Conservation (phyloP, 2,888 invertebrate species). For the Sarcophaga caerulescens region DNA sequence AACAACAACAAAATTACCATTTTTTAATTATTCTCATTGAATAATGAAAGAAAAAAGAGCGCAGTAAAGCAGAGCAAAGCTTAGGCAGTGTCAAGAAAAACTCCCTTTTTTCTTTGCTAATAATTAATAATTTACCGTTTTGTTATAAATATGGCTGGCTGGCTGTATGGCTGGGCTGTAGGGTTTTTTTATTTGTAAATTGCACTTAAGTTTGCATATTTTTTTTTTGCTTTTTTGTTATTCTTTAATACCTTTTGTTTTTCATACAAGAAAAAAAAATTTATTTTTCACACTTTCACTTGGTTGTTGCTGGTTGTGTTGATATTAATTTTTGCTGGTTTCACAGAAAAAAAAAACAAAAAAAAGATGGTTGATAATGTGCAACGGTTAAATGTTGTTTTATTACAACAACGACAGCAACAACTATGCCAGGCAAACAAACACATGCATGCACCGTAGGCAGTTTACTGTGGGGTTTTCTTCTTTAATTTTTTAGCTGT, state of each 20-base stretch:
- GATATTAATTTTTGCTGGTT: neutral
- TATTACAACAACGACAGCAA: neutral
- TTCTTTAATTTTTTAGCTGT: neutral
- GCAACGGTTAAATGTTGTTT: neutral
- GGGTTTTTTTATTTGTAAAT: neutral
- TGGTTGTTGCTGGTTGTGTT: slow-evolving; percentile 11
- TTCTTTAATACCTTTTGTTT: slow-evolving; percentile 6
- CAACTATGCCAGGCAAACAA: neutral
- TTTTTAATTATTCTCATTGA: neutral
- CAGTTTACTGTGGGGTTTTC: neutral
- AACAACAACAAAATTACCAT: neutral
- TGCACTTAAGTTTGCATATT: neutral
- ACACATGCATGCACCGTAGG: neutral
- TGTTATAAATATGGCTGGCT: neutral
- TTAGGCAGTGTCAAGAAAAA: neutral
- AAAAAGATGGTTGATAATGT: slow-evolving; percentile 7
- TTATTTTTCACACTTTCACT: slow-evolving; percentile 61
- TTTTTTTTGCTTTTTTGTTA: neutral
- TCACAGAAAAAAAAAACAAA: slow-evolving; percentile 24
- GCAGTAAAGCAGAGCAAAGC: no score
- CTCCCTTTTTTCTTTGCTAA: neutral
- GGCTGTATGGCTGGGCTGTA: no score
- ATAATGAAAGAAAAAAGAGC: no score
- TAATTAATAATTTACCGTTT: slow-evolving; percentile 12
- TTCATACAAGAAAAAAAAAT: neutral